Conservation (phyloP, 2,888 invertebrate species). For the Helicoverpa assulta region DNA sequence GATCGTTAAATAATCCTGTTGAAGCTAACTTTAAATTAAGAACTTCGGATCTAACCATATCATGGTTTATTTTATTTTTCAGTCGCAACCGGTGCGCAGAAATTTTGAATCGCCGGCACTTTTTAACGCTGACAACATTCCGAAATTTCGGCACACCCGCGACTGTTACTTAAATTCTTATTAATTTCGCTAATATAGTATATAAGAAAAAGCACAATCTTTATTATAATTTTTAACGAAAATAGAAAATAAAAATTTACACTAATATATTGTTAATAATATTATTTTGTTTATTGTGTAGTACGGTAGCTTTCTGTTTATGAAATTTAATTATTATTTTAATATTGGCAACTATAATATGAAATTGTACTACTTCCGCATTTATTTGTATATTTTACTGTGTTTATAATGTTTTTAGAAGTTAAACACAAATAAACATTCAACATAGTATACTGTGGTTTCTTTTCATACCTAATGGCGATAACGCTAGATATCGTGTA, state of each 20-base stretch:
- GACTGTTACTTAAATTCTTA: conserved; percentile 70
- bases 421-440: conserved; percentile 89
- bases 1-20: conserved; percentile 89
- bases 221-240: conserved; percentile 83
- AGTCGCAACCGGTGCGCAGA: conserved; percentile 63
- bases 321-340: conserved; percentile 76
- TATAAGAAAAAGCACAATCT: conserved; percentile 87
- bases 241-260: conserved; percentile 75
- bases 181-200: conserved; percentile 88
- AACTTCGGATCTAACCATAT: conserved; percentile 87
- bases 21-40: conserved; percentile 87
- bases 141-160: conserved; percentile 67
- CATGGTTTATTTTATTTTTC: conserved; percentile 75
- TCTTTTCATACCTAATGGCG: conserved; percentile 32
- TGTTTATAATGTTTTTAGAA: conserved; percentile 88
- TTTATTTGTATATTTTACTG: conserved; percentile 89
- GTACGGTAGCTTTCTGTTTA: conserved; percentile 76
- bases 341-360: conserved; percentile 79
- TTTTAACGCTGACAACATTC: conserved; percentile 76
- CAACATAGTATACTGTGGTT: conserved; percentile 82
- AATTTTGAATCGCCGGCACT: conserved; percentile 65
- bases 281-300: conserved; percentile 84
- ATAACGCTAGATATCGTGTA: too few species aligned
- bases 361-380: conserved; percentile 81
- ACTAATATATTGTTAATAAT: conserved; percentile 90